Evolutionary conservation across 1,140 invertebrate genomes (phyloP).

Genomic region (Scaptodrosophila lebanonensis): DNA sequence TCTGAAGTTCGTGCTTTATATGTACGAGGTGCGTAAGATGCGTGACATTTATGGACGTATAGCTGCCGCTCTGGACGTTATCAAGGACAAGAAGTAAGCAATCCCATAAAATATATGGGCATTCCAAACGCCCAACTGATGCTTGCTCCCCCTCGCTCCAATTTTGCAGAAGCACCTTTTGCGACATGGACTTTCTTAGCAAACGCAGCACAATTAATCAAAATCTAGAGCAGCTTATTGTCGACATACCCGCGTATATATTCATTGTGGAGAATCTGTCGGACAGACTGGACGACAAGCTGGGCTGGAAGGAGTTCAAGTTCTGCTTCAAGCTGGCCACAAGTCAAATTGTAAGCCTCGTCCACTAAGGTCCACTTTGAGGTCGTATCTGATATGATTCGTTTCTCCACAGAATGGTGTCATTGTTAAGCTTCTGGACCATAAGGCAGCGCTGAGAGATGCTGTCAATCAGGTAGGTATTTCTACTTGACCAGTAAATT

Average conservation of each 20-base stretch:
- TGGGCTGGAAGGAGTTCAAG: slow-evolving; percentile 84
- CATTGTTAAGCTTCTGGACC: slow-evolving; percentile 79
- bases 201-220: slow-evolving; percentile 81
- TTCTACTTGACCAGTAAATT: too few relatives aligned
- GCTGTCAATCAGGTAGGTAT: slow-evolving; percentile 77
- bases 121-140: not conserved
- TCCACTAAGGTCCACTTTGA: too few relatives aligned
- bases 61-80: slow-evolving; percentile 59
- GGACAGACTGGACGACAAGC: slow-evolving; percentile 81
- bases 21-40: slow-evolving; percentile 72
- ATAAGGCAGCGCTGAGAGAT: slow-evolving; percentile 77
- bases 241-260: slow-evolving; percentile 82
- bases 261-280: slow-evolving; percentile 81
- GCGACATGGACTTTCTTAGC: slow-evolving; percentile 80
- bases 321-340: slow-evolving; percentile 84
- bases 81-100: slow-evolving; percentile 65
- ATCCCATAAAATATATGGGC: too few relatives aligned
- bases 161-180: slow-evolving; percentile 79
- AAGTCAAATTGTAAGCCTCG: slow-evolving; percentile 82
- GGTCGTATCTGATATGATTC: not conserved
- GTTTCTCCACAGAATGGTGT: slow-evolving; percentile 78
- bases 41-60: slow-evolving; percentile 69
- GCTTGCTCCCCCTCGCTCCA: not conserved
- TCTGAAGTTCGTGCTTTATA: slow-evolving; percentile 70
- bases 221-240: slow-evolving; percentile 81